phyloP scores from a whole-genome alignment of 2,888 invertebrate species.

The Sympetrum striolatum region DNA sequence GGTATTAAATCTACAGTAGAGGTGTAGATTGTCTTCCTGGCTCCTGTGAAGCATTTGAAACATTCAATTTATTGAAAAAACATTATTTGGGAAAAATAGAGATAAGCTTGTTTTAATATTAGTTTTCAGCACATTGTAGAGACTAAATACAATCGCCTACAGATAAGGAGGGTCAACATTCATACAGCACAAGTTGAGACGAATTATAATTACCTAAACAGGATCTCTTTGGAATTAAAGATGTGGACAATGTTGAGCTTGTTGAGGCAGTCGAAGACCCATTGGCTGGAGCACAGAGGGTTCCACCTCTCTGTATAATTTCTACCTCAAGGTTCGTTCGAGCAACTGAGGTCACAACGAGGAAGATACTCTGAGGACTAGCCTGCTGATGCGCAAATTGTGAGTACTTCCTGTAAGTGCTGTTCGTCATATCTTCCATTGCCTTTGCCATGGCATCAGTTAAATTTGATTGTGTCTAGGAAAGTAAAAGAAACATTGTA shows the following conservation, averaged over 20 bases:
- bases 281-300: slow-evolving; percentile 63
- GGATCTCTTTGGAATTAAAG: slow-evolving; percentile 78
- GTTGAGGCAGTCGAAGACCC: slow-evolving; percentile 53
- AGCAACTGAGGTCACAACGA: slow-evolving; percentile 88
- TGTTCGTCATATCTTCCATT: slow-evolving; percentile 93
- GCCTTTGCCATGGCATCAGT: slow-evolving; percentile 89
- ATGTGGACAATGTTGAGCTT: slow-evolving; percentile 62
- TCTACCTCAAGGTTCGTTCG: slow-evolving; percentile 93
- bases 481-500: background rate
- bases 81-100: too few species aligned
- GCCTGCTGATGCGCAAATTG: slow-evolving; percentile 70
- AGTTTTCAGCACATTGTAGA: too few species aligned
- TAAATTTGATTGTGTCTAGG: slow-evolving; percentile 72
- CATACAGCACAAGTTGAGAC: background rate
- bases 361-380: slow-evolving; percentile 77
- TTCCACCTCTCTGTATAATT: slow-evolving; percentile 86
- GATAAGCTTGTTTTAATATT: too few species aligned
- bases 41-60: too few species aligned
- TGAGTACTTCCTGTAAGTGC: slow-evolving; percentile 81
- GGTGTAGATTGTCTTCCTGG: too few species aligned
- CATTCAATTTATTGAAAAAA: too few species aligned
- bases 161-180: too few species aligned
- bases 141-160: too few species aligned
- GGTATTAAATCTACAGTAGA: too few species aligned
- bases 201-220: slow-evolving; percentile 69